phyloP scores from a whole-genome alignment of 2,888 invertebrate genomes.

The Epirrhoe alternata region DNA sequence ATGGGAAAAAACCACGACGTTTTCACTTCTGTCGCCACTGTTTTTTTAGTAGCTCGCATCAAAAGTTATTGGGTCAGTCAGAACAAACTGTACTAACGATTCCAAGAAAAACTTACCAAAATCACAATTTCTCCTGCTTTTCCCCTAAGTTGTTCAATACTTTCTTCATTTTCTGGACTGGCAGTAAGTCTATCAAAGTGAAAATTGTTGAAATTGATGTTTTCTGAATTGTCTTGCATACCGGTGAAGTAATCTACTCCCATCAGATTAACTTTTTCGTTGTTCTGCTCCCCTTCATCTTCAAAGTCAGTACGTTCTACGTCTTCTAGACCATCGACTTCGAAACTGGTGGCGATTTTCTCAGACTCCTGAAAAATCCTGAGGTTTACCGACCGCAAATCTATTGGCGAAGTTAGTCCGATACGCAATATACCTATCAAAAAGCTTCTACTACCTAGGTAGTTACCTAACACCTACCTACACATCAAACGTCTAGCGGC shows the following conservation, averaged over 20 bases:
- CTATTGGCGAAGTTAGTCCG: too few species aligned
- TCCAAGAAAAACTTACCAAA: slow-evolving; percentile 4
- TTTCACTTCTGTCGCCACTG: too few species aligned
- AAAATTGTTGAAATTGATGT: background rate
- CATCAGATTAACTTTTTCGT: background rate
- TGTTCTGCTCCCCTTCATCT: background rate
- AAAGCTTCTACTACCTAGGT: too few species aligned
- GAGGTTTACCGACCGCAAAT: background rate
- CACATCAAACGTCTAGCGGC: too few species aligned
- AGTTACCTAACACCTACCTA: too few species aligned
- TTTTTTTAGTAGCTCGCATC: too few species aligned
- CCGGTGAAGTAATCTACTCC: slow-evolving; percentile 9
- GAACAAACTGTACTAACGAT: background rate
- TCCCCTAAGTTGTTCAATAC: background rate
- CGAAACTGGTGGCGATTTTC: background rate
- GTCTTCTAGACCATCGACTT: slow-evolving; percentile 2
- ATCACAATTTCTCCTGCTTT: background rate
- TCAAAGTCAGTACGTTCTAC: background rate
- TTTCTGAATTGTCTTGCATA: background rate
- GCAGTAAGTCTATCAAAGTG: background rate
- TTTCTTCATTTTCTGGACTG: background rate
- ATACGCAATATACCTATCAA: too few species aligned
- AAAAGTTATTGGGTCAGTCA: too few species aligned
- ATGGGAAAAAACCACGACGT: too few species aligned
- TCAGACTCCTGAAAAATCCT: background rate